phyloP scores from a whole-genome alignment of 2,888 invertebrate species.

The Itoplectis maculator region DNA sequence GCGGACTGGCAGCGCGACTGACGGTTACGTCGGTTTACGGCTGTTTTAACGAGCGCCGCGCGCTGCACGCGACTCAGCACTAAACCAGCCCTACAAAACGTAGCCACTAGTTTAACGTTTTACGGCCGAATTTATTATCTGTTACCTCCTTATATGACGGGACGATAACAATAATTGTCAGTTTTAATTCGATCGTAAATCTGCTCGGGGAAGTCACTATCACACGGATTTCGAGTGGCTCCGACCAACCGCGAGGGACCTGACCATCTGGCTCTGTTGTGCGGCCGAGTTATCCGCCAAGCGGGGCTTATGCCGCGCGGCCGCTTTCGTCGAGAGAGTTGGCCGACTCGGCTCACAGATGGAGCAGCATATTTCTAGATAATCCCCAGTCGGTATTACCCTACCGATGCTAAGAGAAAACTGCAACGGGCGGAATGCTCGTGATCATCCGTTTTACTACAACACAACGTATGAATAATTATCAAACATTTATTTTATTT shows the following conservation, averaged over 20 bases:
- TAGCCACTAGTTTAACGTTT: conserved; percentile 84
- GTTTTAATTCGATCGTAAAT: conserved; percentile 84
- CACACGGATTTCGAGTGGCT: conserved; percentile 71
- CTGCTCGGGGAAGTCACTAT: conserved; percentile 75
- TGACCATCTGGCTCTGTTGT: conserved; percentile 81
- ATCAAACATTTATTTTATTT: background rate
- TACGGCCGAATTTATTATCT: conserved; percentile 84
- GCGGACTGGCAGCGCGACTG: conserved; percentile 73
- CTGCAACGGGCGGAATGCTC: background rate
- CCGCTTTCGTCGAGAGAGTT: conserved; percentile 41
- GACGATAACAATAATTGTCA: conserved; percentile 84
- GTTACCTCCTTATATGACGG: conserved; percentile 84
- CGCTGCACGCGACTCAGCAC: conserved; percentile 84
- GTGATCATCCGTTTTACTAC: background rate
- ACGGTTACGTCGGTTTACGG: conserved; percentile 83
- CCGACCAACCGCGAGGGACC: conserved; percentile 61
- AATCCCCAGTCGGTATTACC: conserved; percentile 64
- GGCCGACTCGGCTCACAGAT: conserved; percentile 54
- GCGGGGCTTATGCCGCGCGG: conserved; percentile 45
- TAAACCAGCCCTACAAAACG: conserved; percentile 84
- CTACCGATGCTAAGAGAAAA: background rate
- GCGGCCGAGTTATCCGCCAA: conserved; percentile 57
- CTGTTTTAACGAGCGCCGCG: conserved; percentile 84
- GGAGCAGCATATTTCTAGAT: conserved; percentile 55
- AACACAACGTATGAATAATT: background rate